A percentile compares a stretch with the other conserved stretches of the same genome.
These are phyloP conservation scores for Calidris pugnax DNA, from an alignment of 2,113 vertebrate genomes.

Conservation along the genomic window DNA sequence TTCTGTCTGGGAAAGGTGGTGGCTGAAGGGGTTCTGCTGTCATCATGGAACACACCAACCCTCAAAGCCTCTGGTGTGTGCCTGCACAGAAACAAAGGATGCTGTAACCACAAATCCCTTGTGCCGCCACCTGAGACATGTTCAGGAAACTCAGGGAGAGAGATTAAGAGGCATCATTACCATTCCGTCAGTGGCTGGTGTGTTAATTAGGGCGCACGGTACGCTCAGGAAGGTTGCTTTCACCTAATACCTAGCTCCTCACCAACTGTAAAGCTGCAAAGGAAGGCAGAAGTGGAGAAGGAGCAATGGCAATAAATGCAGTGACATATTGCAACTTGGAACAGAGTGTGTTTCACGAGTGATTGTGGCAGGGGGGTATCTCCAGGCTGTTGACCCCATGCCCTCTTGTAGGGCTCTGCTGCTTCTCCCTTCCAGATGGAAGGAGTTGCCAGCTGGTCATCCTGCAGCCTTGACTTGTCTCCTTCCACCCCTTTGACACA, in stretches of 20 bases:
- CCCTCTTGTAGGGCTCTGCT: background rate
- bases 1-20: background rate
- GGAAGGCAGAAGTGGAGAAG: background rate
- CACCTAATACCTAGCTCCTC: background rate
- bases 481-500: rapidly evolving
- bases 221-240: background rate
- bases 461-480: background rate
- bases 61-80: background rate
- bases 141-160: background rate
- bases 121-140: background rate
- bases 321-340: background rate
- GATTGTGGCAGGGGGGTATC: background rate
- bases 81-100: background rate
- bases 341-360: rapidly evolving
- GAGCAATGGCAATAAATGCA: background rate
- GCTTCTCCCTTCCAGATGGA: background rate
- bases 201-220: background rate
- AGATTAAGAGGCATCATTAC: background rate
- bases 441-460: background rate
- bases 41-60: rapidly evolving
- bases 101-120: background rate
- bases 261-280: background rate
- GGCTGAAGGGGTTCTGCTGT: background rate
- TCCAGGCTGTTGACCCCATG: background rate
- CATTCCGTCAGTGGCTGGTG: background rate